These are phyloP conservation scores for Acestrorhynchus altus DNA, from an alignment of 2,797 vertebrate species.

Conservation along the genomic window DNA sequence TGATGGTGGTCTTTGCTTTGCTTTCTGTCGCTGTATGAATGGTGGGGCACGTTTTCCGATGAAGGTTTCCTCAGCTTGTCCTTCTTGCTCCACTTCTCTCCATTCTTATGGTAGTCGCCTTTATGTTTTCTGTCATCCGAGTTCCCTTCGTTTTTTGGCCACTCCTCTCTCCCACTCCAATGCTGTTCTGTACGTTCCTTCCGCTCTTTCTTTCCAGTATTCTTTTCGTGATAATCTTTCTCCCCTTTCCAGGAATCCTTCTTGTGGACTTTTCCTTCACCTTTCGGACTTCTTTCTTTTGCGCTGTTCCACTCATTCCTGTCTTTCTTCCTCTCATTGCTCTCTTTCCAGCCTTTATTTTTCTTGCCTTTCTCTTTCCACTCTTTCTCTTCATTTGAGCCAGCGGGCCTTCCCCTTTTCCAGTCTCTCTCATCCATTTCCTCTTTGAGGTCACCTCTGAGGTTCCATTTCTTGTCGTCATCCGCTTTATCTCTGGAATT, in stretches of 20 bases:
- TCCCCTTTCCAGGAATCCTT: conserved; percentile 51
- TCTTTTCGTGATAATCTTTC: conserved; percentile 40
- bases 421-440: conserved; percentile 44
- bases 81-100: conserved; percentile 37
- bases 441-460: conserved; percentile 34
- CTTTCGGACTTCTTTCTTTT: conserved; percentile 23
- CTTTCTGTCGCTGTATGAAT: conserved; percentile 51
- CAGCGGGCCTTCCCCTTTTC: conserved; percentile 41
- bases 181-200: conserved; percentile 34
- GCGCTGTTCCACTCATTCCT: conserved; percentile 16
- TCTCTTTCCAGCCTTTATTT: conserved; percentile 39
- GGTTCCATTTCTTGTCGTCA: conserved; percentile 59
- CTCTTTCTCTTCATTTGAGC: conserved; percentile 20
- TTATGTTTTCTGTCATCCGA: conserved; percentile 41
- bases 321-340: conserved; percentile 36
- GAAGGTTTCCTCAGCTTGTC: conserved; percentile 55
- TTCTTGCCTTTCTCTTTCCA: conserved; percentile 21
- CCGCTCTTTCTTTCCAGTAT: conserved; percentile 37
- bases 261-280: conserved; percentile 25
- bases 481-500: not conserved
- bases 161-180: conserved; percentile 30
- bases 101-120: conserved; percentile 32
- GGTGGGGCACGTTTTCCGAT: conserved; percentile 53
- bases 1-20: conserved; percentile 54
- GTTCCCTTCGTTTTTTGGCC: conserved; percentile 50